Evolutionary conservation across 1,140 invertebrate genomes (phyloP), one percentile per base, ranked within the genome.

Genomic region (Drosophila saltans): DNA sequence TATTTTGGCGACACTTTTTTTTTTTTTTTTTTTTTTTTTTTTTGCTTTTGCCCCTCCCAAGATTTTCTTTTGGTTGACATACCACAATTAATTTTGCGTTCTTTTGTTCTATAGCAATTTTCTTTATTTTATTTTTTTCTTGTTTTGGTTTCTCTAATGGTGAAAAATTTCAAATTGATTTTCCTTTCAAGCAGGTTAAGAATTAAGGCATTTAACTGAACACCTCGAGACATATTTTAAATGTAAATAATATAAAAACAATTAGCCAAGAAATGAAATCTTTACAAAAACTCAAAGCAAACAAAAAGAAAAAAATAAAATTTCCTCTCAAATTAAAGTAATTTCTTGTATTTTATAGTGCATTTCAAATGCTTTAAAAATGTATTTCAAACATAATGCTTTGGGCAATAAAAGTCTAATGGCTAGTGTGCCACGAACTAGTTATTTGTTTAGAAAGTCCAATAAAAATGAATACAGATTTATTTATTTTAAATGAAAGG

Each of bases 21-120:
- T 24, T 11, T 2, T 7, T 57, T 41, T 41, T 52, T 48, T 24
- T 11, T 2, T 7, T 45, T 16, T 11, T 9, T 11, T 41, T 1
- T 2, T 41, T 2, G 2, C 2, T 11, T 2, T 41, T 41, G 1
- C 28, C 28, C 28, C 28, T 30, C 28, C 2, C 33, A 36, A 36
- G 3, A 36, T 36, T 36, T 36, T 36, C 33, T 36, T 36, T 52
- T 52, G 9, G 3, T 0, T 52, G 21, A 21, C 45, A 52, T 24
- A 16, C 41, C 57, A 66, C 64, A 66, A 52, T 68, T 66, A 75
- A 79, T 72, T 68, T 67, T 72, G 21, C 55, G 55, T 60, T 69
- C 8, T 52, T 52, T 52, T 52, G 5, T 21, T 48, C 1, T 16
- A 21, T 2, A 2, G 21, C 24, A 21, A 16, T 48, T 48, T 24